Conservation (phyloP, 2,113 vertebrate genomes). For the Passer domesticus region DNA sequence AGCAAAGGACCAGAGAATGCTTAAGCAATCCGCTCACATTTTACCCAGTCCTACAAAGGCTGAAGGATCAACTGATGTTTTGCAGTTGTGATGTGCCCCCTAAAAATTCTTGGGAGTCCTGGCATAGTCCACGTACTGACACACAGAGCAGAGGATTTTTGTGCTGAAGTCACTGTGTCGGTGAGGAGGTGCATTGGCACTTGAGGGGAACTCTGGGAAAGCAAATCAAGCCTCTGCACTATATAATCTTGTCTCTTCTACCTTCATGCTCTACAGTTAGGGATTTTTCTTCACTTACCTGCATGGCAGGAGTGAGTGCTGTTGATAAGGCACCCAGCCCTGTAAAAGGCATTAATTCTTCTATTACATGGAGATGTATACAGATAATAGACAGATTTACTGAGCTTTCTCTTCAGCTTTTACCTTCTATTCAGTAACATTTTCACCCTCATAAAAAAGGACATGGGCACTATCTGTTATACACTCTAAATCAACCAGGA, state of each 20-base stretch:
- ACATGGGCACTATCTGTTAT: background rate
- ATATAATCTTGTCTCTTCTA: background rate
- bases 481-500: background rate
- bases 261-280: background rate
- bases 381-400: background rate
- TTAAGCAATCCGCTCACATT: background rate
- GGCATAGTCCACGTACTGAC: accelerated
- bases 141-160: background rate
- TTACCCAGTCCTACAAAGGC: background rate
- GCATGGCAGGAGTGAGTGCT: background rate
- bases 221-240: background rate
- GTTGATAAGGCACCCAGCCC: background rate
- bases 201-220: background rate
- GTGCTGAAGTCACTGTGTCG: background rate
- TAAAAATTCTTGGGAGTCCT: background rate
- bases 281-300: background rate
- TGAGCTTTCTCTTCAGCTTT: background rate
- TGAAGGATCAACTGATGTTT: background rate
- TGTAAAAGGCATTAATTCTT: background rate
- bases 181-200: background rate
- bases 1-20: background rate
- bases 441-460: background rate
- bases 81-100: background rate
- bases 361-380: background rate
- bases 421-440: background rate